A percentile compares a stretch with the other conserved stretches of the same genome.
Conservation (phyloP, 1,140 invertebrate species). For the Muscidifurax raptorellus region DNA sequence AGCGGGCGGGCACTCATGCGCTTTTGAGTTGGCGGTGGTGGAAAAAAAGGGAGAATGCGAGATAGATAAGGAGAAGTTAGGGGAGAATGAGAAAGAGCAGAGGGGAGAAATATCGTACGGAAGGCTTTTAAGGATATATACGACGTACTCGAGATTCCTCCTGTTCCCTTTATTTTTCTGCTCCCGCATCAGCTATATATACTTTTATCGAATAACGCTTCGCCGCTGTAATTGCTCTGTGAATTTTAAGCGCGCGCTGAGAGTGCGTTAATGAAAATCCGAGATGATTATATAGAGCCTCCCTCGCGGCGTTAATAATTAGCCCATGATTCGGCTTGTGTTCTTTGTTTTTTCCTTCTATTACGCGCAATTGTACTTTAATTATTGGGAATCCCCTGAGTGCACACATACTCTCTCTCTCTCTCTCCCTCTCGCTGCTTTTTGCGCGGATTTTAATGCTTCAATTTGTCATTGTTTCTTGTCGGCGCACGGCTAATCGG, state of each 20-base stretch:
- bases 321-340: neutral
- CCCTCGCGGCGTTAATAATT: neutral
- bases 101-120: neutral
- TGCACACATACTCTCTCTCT: too few relatives aligned
- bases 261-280: neutral
- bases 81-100: neutral
- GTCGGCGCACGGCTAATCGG: too few relatives aligned
- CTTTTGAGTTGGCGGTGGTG: neutral
- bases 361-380: too few relatives aligned
- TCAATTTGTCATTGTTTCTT: neutral
- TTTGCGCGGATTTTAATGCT: neutral
- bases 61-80: neutral
- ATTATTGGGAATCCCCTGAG: too few relatives aligned
- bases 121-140: slow-evolving; percentile 5
- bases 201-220: neutral
- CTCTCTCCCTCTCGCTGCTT: too few relatives aligned
- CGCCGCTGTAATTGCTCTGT: neutral
- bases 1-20: neutral
- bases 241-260: neutral
- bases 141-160: neutral
- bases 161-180: neutral
- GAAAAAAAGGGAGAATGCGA: neutral
- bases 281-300: too few relatives aligned
- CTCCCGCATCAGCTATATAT: neutral
- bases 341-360: too few relatives aligned